Conservation (phyloP, 2,113 vertebrate genomes). For the Entelurus aequoreus region DNA sequence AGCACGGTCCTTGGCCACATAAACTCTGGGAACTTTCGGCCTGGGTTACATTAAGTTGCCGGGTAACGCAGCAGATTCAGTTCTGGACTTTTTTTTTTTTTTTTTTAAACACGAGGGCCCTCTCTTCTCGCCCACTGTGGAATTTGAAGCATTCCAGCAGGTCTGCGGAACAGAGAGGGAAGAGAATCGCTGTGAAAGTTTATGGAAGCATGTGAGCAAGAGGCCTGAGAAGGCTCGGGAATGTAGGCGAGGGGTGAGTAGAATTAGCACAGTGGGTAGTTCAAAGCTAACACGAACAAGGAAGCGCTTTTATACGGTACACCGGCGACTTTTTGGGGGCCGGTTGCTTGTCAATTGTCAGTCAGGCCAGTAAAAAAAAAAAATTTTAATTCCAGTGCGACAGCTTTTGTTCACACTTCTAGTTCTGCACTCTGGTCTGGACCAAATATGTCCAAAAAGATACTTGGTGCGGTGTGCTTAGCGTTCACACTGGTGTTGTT, state of each 20-base stretch:
- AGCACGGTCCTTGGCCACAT: too few relatives aligned
- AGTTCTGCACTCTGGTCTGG: too few relatives aligned
- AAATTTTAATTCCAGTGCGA: background rate
- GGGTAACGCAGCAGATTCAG: constrained; percentile 29
- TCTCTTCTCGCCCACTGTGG: constrained; percentile 49
- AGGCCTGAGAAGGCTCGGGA: constrained; percentile 71
- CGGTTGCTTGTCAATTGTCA: too few relatives aligned
- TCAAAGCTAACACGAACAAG: constrained; percentile 43
- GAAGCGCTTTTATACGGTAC: too few relatives aligned
- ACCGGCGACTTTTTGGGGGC: too few relatives aligned
- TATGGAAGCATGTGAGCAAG: constrained; percentile 66
- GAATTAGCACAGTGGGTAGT: constrained; percentile 29
- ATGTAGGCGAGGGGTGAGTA: constrained; percentile 60
- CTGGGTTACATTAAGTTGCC: constrained; percentile 35
- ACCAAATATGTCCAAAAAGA: too few relatives aligned
- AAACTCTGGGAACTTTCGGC: too few relatives aligned
- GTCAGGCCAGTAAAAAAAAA: too few relatives aligned
- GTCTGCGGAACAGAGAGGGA: constrained; percentile 46
- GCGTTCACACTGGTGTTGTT: too few relatives aligned
- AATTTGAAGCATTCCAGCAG: constrained; percentile 72
- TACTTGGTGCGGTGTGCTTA: too few relatives aligned
- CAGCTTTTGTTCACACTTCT: background rate
- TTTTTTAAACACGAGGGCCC: constrained; percentile 20
- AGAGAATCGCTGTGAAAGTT: constrained; percentile 34
- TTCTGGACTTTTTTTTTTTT: constrained; percentile 40